Base-by-base conservation (phyloP, 1,140 invertebrate genomes). In the Cheumatopsyche charites region DNA sequence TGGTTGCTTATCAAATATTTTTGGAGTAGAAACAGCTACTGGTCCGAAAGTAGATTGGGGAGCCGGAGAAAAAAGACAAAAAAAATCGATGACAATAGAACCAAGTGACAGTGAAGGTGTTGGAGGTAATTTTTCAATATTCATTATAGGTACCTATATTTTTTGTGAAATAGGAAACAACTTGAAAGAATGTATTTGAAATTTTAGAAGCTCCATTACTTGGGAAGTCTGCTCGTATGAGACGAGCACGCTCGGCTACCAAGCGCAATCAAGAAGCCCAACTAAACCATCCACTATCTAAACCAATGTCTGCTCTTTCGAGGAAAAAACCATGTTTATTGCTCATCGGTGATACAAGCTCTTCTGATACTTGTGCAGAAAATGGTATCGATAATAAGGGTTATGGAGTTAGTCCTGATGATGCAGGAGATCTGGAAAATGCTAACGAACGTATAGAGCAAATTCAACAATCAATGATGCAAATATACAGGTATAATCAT, bases 71-170 rank as follows among this genome's bases (percentile, higher is more conserved):
- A 76, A 74, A 62, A 49, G 72, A 5, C 65, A 70, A 23, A 76
- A 73, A 25, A 76, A 74, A 67, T 62, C 69, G 0, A 67, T 52
- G 3, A 69, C 52, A 43, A 69, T 81, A 13, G 78, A 80, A 68
- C 75, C 77, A 1, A 82, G 80, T 67, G 81, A 82, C 65, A 81
- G 79, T 70, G 81, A 82, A 71, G 79, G 77, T 1, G 63, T 81
- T 13, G 77, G 76, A 73, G 77, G 78, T 77, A 75, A 21, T 12
- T 61, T 45, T 29, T 66, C 21, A 12, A 9, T 21, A 66, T 66
- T 36, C 17, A 62, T 47, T 21, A 45, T 45, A 47, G 43, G 36
- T 3, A 15, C 25, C 1, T 36, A n/a, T n/a, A n/a, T n/a, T n/a
- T n/a, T n/a, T n/a, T n/a, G n/a, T n/a, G n/a, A 36, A 36, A 36